A percentile compares a stretch with the other conserved stretches of the same genome.
phyloP scores from a whole-genome alignment of 37 sponge, comb jelly and placozoan genomes.

The Geodia barretti region DNA sequence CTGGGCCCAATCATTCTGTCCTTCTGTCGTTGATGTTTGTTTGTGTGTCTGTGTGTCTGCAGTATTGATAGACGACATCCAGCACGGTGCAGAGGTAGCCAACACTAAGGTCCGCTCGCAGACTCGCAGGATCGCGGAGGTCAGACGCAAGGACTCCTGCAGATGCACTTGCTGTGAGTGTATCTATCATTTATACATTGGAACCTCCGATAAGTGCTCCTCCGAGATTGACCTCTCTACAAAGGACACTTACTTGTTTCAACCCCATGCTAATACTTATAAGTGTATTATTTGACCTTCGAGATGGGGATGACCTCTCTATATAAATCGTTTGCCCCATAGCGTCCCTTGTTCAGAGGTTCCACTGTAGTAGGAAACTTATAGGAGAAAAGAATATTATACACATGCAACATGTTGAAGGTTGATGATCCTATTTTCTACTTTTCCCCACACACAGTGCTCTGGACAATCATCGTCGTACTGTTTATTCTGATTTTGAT shows the following conservation, averaged over 20 bases:
- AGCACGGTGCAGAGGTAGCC: slow-evolving; percentile 18
- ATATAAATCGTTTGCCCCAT: too few relatives aligned
- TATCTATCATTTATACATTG: not conserved
- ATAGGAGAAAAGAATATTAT: too few relatives aligned
- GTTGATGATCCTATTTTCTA: too few relatives aligned
- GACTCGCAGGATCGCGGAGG: slow-evolving; percentile 35
- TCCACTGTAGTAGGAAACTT: too few relatives aligned
- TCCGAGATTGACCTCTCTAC: not conserved
- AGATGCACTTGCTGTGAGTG: slow-evolving; percentile 54
- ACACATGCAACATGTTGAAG: too few relatives aligned
- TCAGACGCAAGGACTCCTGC: slow-evolving; percentile 50
- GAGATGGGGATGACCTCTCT: too few relatives aligned
- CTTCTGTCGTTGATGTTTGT: too few relatives aligned
- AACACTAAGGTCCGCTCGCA: slow-evolving; percentile 29
- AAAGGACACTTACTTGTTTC: too few relatives aligned
- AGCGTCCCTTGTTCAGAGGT: too few relatives aligned
- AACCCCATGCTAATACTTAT: not conserved
- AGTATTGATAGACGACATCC: slow-evolving; percentile 66
- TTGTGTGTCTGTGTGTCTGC: too few relatives aligned
- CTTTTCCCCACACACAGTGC: slow-evolving; percentile 44
- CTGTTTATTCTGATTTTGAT: slow-evolving; percentile 32
- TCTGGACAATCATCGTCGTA: slow-evolving; percentile 28
- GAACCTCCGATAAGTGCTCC: not conserved
- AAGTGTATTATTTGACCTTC: too few relatives aligned
- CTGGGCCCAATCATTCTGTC: too few relatives aligned